Conservation (phyloP, 2,797 vertebrate species). For the Poecilia picta region DNA sequence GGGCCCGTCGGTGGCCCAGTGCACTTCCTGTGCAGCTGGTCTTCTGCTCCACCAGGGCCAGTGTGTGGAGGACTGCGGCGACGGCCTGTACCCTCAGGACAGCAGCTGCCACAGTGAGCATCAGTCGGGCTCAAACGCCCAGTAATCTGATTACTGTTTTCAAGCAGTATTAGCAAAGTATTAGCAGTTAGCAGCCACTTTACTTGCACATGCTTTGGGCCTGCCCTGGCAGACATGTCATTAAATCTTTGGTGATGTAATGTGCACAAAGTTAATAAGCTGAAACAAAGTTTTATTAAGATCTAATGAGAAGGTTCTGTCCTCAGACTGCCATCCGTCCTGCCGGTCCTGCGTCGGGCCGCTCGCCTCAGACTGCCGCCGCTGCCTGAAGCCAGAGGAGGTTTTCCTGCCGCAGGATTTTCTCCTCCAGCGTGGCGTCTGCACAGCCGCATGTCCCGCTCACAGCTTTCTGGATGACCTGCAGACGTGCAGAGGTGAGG, state of each 20-base stretch:
- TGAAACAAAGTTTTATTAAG: no score
- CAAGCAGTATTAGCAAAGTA: no score
- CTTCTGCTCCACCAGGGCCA: slow-evolving; percentile 79
- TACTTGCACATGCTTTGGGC: no score
- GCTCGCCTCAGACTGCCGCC: slow-evolving; percentile 77
- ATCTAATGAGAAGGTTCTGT: background rate
- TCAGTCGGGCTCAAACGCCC: no score
- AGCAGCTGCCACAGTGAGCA: slow-evolving; percentile 86
- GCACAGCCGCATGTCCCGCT: slow-evolving; percentile 79
- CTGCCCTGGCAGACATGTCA: no score
- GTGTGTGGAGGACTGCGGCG: slow-evolving; percentile 88
- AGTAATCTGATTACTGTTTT: no score
- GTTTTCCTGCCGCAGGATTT: slow-evolving; percentile 74
- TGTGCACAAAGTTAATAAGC: no score
- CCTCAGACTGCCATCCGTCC: slow-evolving; percentile 86
- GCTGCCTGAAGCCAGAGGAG: slow-evolving; percentile 80
- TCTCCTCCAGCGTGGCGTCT: slow-evolving; percentile 74
- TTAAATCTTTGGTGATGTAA: no score
- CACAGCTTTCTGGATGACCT: slow-evolving; percentile 76
- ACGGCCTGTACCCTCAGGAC: slow-evolving; percentile 84
- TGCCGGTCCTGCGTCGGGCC: slow-evolving; percentile 88
- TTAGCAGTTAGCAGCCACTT: no score
- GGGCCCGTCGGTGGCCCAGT: slow-evolving; percentile 86
- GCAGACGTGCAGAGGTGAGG: slow-evolving; percentile 85
- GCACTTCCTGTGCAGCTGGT: slow-evolving; percentile 79